A percentile compares a stretch with the other conserved stretches of the same genome.
These are phyloP conservation scores for Enteromius treurensis DNA, from an alignment of 2,797 vertebrate genomes.

Conservation along the genomic window DNA sequence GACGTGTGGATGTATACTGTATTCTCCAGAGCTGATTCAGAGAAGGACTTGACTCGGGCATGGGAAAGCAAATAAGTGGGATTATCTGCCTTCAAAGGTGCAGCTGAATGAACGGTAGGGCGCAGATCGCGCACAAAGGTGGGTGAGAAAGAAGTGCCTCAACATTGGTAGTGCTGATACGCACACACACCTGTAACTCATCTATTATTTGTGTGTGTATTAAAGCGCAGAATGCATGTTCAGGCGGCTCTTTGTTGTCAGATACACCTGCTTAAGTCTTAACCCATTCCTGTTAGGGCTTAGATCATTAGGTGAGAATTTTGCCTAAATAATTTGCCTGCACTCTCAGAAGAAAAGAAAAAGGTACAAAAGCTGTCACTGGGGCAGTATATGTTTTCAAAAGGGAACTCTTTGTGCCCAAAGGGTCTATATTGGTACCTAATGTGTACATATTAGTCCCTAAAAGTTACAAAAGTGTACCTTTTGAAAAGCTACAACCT, in stretches of 20 bases:
- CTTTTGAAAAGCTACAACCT: background rate
- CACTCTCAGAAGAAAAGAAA: background rate
- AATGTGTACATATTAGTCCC: background rate
- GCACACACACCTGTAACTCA: slow-evolving; percentile 35
- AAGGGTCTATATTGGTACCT: background rate
- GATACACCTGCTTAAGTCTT: slow-evolving; percentile 8
- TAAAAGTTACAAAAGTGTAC: too few species aligned
- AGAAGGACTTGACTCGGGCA: slow-evolving; percentile 74
- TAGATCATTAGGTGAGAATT: slow-evolving; percentile 19
- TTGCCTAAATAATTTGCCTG: background rate
- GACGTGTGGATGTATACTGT: slow-evolving; percentile 69
- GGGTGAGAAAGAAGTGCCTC: slow-evolving; percentile 55
- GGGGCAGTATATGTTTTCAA: background rate
- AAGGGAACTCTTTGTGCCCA: background rate
- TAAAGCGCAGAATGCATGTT: slow-evolving; percentile 11
- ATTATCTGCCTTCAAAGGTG: slow-evolving; percentile 79
- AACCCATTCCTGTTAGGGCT: background rate
- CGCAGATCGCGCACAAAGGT: slow-evolving; percentile 73
- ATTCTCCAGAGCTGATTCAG: slow-evolving; percentile 77
- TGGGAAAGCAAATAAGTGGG: slow-evolving; percentile 82
- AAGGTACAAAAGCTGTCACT: background rate
- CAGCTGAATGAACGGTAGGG: slow-evolving; percentile 72
- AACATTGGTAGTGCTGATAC: slow-evolving; percentile 32
- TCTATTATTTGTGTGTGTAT: slow-evolving; percentile 31
- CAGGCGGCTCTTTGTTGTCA: background rate